A percentile compares a stretch with the other conserved stretches of the same genome.
Conservation (phyloP, 2,113 vertebrate species). For the Delphinapterus leucas region DNA sequence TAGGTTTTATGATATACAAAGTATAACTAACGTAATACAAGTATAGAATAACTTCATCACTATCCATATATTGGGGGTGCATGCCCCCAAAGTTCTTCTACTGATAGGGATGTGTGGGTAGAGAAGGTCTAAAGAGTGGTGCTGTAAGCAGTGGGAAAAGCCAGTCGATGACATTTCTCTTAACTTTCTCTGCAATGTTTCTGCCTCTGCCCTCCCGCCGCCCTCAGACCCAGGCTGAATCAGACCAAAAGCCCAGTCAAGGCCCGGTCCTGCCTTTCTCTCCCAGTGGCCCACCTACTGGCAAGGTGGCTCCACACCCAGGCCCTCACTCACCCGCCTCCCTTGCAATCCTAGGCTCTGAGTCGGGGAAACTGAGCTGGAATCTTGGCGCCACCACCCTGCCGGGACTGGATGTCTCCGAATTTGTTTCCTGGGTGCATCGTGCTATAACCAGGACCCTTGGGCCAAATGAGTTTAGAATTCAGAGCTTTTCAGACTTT, state of each 20-base stretch:
- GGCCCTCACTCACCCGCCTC: neutral
- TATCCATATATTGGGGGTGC: rapidly evolving
- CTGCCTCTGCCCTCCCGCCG: neutral
- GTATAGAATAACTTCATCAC: neutral
- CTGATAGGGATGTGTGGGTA: neutral
- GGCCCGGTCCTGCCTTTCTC: neutral
- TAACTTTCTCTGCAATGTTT: neutral
- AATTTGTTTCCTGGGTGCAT: neutral
- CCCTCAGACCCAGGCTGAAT: neutral
- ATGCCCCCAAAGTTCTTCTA: neutral
- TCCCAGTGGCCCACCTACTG: neutral
- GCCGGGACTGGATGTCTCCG: neutral
- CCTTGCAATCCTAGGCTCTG: neutral
- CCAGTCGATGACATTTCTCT: rapidly evolving
- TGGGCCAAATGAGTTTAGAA: neutral
- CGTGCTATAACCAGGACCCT: neutral
- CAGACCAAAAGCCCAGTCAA: neutral
- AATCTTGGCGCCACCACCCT: neutral
- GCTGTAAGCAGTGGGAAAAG: neutral
- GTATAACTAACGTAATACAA: neutral
- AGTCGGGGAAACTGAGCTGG: neutral
- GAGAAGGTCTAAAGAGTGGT: neutral
- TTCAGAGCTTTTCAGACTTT: neutral
- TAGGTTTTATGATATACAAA: neutral
- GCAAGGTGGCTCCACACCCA: neutral